Evolutionary conservation across 2,113 vertebrate genomes (phyloP), one percentile per base, ranked within the genome.

Genomic region (Fregata magnificens): DNA sequence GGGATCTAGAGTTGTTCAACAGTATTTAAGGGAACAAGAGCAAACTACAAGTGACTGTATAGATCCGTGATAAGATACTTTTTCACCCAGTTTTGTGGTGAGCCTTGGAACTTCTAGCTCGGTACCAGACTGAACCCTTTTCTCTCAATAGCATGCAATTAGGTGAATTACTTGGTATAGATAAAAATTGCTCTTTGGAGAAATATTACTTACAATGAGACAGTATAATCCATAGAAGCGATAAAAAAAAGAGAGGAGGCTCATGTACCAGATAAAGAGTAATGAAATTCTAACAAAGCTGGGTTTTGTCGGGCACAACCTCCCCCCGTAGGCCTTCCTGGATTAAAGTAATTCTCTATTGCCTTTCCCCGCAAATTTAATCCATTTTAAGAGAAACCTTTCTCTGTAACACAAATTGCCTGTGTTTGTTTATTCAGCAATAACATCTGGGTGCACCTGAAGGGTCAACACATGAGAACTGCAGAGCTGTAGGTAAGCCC

Each of bases 61-160:
- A 82, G 93, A 82, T 95, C 19, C 45, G 56, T 80, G 95, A 96
- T 96, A 96, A 97, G 96, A 94, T 90, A 76, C 49, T 91, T 96
- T 90, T 90, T 77, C 85, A 76, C 28, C 9, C 31, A 70, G 69
- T 96, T 92, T 88, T 82, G 34, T 26, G 15, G 34, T 92, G 94
- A 97, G 96, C 96, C 77, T 97, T 97, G 95, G 91, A 96, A 81
- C 71, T 74, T 80, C 53, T 45, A 82, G 47, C 56, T 88, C 11
- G 0, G 42, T 88, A 78, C 42, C 16, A 49, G 45, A 95, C 34
- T 31, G 55, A 95, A 90, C 40, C 32, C 77, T 92, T 81, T 87
- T 88, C 84, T 77, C 84, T 94, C 84, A 95, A 96, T 93, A 96
- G 81, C 91, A 82, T 73, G 90, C 66, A 94, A 96, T 97, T 95